A percentile compares a stretch with the other conserved stretches of the same genome.
Conservation (phyloP, 2,797 vertebrate species). For the Crocidura indochinensis region DNA sequence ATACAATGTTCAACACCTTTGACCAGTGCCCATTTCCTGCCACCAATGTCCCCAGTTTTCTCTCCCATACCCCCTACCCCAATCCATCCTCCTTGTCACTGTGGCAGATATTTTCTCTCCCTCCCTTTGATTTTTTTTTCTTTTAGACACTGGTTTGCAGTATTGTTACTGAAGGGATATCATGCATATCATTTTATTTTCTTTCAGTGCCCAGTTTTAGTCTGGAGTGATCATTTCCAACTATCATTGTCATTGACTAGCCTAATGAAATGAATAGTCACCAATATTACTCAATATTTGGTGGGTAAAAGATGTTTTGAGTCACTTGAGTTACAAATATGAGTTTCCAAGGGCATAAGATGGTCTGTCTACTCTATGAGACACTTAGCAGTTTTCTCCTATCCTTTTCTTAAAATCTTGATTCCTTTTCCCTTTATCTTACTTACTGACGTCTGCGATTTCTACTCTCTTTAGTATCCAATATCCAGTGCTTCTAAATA, state of each 20-base stretch:
- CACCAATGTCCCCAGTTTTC: no score
- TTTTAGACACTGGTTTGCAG: no score
- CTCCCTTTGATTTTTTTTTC: no score
- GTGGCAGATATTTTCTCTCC: no score
- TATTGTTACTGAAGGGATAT: no score
- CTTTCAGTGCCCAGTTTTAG: no score
- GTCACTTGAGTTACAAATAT: background rate
- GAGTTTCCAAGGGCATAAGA: background rate
- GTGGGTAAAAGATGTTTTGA: conserved; percentile 52
- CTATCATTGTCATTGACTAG: background rate
- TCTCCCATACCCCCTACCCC: no score
- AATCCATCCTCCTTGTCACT: no score
- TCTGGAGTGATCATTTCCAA: no score
- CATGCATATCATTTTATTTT: no score
- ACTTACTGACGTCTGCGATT: conserved; percentile 21
- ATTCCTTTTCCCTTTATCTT: background rate
- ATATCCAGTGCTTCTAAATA: background rate
- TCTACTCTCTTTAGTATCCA: background rate
- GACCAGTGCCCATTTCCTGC: no score
- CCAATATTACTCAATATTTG: conserved; percentile 20
- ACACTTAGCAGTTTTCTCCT: conserved; percentile 42
- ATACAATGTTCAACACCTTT: no score
- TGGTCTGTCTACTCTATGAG: background rate
- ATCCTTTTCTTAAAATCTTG: conserved; percentile 12
- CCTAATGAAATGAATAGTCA: conserved; percentile 45